Evolutionary conservation across 64 coral and sea anemone genomes (phyloP).

Genomic region (Montipora sp.): DNA sequence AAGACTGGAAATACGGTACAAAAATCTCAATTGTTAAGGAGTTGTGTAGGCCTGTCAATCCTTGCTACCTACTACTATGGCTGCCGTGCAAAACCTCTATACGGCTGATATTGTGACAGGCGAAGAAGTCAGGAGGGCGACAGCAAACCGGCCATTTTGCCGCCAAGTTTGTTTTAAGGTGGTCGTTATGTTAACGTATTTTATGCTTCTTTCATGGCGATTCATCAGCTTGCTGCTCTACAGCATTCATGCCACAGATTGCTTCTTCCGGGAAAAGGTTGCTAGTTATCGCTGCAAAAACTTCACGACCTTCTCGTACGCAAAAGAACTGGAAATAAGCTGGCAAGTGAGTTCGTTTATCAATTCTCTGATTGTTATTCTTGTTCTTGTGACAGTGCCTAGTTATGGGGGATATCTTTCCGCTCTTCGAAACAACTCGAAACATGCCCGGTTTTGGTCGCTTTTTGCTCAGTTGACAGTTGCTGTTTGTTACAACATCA

Average conservation of each 20-base stretch:
- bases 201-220: slow-evolving; percentile 17
- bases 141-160: neutral
- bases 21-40: no score
- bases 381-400: no score
- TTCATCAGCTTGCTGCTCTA: neutral
- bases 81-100: no score
- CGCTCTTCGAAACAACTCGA: neutral
- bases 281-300: slow-evolving; percentile 26
- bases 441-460: neutral
- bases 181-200: neutral
- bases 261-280: slow-evolving; percentile 37
- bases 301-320: slow-evolving; percentile 27
- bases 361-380: slow-evolving; percentile 7
- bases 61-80: no score
- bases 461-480: no score
- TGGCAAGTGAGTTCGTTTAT: slow-evolving; percentile 37
- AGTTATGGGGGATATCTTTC: slow-evolving; percentile 1
- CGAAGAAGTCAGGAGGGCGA: no score
- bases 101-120: no score
- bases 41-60: no score
- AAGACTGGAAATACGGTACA: no score
- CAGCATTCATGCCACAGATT: slow-evolving; percentile 18
- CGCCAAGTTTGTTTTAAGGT: neutral
- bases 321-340: slow-evolving; percentile 33
- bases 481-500: slow-evolving; percentile 20